phyloP scores from a whole-genome alignment of 2,888 invertebrate species.

The Pheosia gnoma region DNA sequence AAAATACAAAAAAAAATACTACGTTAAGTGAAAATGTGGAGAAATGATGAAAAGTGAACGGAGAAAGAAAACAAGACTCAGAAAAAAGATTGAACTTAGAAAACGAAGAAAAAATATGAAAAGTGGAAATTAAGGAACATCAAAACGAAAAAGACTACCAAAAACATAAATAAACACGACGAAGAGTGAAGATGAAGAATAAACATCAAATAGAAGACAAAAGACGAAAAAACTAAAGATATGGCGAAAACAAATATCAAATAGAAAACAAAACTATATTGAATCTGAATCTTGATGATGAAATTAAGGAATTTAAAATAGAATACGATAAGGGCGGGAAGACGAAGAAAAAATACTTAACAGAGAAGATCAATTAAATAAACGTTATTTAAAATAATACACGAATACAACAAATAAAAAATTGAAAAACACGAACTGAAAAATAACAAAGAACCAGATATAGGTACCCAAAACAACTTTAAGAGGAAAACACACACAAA shows the following conservation, averaged over 20 bases:
- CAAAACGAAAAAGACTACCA: not conserved
- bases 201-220: conserved; percentile 6
- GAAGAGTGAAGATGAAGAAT: conserved; percentile 10
- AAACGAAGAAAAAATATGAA: conserved; percentile 11
- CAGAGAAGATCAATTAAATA: too few species aligned
- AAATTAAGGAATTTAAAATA: too few species aligned
- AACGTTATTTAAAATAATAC: too few species aligned
- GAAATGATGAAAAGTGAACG: conserved; percentile 13
- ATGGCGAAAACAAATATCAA: conserved; percentile 4
- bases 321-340: too few species aligned
- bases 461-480: too few species aligned
- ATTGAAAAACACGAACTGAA: too few species aligned
- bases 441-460: too few species aligned
- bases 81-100: conserved; percentile 9
- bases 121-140: conserved; percentile 11
- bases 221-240: conserved; percentile 5
- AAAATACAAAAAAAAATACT: conserved; percentile 11
- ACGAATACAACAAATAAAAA: too few species aligned
- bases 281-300: too few species aligned
- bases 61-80: conserved; percentile 21
- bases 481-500: too few species aligned
- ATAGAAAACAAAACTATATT: too few species aligned
- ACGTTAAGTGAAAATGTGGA: conserved; percentile 4
- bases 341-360: too few species aligned
- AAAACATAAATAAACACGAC: conserved; percentile 10